Evolutionary conservation across 2,888 invertebrate genomes (phyloP), one percentile per base, ranked within the genome.

Genomic region (Pycnomerus fuliginosus): DNA sequence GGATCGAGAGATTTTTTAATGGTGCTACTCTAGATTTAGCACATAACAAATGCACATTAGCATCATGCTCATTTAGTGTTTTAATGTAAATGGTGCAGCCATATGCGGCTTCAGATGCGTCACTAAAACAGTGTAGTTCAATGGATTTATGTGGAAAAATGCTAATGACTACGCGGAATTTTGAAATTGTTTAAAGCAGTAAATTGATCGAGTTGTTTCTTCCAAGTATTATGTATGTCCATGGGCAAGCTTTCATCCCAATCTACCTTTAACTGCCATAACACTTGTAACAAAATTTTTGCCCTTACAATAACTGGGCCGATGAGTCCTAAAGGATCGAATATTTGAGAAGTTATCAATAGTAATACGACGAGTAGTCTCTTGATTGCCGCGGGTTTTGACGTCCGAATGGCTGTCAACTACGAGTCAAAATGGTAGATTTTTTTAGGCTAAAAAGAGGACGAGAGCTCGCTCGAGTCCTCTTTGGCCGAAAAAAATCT

Each of bases 21-120:
- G 50, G 54, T 15, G 48, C 39, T n/a, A 52, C 48, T 12, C 41
- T 30, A 2, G 43, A 39, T 33, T 52, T 53, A 1, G 50, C 44
- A 36, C 46, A 44, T 10, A 44, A 20, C 16, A 54, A 29, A 16
- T 36, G 28, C n/a, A 25, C 15, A 29, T n/a, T n/a, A 15, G 20
- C 22, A 3, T 48, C 39, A 32, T 25, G 3, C 2, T 16, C 12
- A 23, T 46, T 34, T 5, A 16, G 16, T 13, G 34, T 38, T 11
- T 40, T 17, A 2, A 48, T 16, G 16, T 34, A 48, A n/a, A 35
- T 23, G 24, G 20, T 7, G 4, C 5, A 4, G 4, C 20, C 20
- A 20, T 35, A 44, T 23, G 33, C 28, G 2, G 10, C 17, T 33
- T 31, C 33, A 7, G 32, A 43, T 10, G 44, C 30, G 14, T 44